These are phyloP conservation scores for Trididemnum miniatum DNA, from an alignment of 23 tunicate species.

Conservation along the genomic window DNA sequence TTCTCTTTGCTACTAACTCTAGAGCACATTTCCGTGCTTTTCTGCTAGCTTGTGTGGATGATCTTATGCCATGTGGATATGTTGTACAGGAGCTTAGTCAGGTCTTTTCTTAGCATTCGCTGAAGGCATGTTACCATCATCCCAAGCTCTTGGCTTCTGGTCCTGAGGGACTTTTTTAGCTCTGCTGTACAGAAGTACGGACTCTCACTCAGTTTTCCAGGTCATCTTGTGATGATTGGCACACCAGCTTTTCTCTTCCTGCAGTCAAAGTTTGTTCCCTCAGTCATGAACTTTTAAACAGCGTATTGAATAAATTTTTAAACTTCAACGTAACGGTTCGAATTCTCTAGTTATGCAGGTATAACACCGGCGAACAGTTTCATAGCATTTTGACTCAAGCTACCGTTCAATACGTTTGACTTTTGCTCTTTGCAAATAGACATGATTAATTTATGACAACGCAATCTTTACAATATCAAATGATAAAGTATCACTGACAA, in stretches of 20 bases:
- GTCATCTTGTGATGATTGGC: conserved; percentile 16
- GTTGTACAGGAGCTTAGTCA: conserved; percentile 5
- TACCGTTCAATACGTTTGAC: background rate
- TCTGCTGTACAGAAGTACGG: background rate
- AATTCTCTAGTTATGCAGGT: background rate
- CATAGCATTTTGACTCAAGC: conserved; percentile 8
- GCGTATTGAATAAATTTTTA: conserved; percentile 23
- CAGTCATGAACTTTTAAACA: conserved; percentile 20
- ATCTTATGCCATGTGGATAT: background rate
- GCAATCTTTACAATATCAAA: conserved; percentile 8
- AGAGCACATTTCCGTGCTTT: background rate
- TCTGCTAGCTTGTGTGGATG: background rate
- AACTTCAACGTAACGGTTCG: background rate
- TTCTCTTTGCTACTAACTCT: background rate
- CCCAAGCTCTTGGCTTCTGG: conserved; percentile 9
- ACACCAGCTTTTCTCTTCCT: conserved; percentile 27
- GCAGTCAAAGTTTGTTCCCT: conserved; percentile 18
- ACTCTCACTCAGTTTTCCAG: background rate
- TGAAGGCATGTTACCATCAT: background rate
- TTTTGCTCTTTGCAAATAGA: conserved; percentile 15
- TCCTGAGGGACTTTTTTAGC: conserved; percentile 1
- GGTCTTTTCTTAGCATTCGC: conserved; percentile 6
- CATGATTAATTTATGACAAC: conserved; percentile 5
- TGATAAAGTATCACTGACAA: conserved; percentile 14
- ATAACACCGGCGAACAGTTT: background rate